Base-by-base conservation (phyloP, 2,888 invertebrate genomes). In the Orthosia gothica region DNA sequence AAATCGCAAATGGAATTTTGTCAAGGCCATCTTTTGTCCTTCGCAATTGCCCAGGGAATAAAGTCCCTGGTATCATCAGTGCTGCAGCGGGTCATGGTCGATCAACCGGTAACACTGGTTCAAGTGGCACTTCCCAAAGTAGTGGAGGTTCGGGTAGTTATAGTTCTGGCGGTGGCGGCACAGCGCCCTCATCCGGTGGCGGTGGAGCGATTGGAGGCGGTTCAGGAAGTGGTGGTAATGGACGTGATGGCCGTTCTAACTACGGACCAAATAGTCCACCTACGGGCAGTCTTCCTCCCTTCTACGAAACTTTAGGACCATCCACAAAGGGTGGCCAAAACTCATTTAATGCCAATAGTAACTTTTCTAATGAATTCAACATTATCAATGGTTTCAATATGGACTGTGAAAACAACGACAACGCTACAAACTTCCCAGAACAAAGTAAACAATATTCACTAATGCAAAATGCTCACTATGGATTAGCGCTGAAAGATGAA, bases 181-280 rank as follows among this genome's bases (percentile, higher is more conserved):
- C 97, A 20, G 97, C 97, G 2, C 97, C 97, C 23, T 97, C 97
- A 47, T 97, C 97, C 54, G 96, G 97, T 4, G 97, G 97, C 13
- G 97, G 97, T 49, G 97, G 97, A 20, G 97, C 97, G 0, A 96
- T 97, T 26, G 97, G 97, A 26, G 97, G 98, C 11, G 97, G 97
- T 0, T 98, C 98, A 4, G 98, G 98, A 49, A 98, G 98, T 57
- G 98, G 98, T 90, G 98, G 98, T 79, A 97, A 97, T 76, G 98
- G 98, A 3, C 97, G 98, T 58, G 98, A 98, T 91, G 98, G 98
- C 0, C 97, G 98, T 65, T 98, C 98, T 77, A 98, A 98, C 92
- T 98, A 98, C 91, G 98, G 98, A 4, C 98, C 98, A 12, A 98
- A 98, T 86, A 98, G 98, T 88, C 98, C 98, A 68, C 98, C 98